These are phyloP conservation scores for Synergus gifuensis DNA, from an alignment of 2,888 invertebrate genomes.

Conservation along the genomic window DNA sequence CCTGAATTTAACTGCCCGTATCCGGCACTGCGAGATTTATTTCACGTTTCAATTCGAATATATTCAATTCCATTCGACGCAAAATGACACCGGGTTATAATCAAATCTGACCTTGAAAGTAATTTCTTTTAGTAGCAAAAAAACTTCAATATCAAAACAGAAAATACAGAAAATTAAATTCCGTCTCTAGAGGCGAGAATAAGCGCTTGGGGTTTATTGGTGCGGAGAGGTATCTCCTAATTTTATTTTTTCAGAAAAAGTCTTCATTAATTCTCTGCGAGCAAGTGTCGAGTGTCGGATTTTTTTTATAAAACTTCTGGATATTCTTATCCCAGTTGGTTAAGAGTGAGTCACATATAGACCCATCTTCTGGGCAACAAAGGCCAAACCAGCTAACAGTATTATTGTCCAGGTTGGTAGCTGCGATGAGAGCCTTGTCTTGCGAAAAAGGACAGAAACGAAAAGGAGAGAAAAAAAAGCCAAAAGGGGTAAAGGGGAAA, in stretches of 20 bases:
- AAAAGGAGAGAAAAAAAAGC: slow-evolving; percentile 39
- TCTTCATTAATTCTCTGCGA: slow-evolving; percentile 6
- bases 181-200: background rate
- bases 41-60: slow-evolving; percentile 25
- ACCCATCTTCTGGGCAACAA: slow-evolving; percentile 53
- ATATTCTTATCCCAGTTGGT: background rate
- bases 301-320: slow-evolving; percentile 4
- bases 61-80: background rate
- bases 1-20: slow-evolving; percentile 2
- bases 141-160: background rate
- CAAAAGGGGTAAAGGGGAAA: slow-evolving; percentile 17
- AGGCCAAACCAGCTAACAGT: slow-evolving; percentile 44
- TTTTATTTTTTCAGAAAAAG: slow-evolving; percentile 32
- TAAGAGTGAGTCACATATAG: slow-evolving; percentile 2
- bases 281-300: background rate
- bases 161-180: background rate
- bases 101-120: slow-evolving; percentile 21
- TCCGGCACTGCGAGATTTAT: slow-evolving; percentile 21
- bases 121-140: slow-evolving; percentile 14
- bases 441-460: slow-evolving; percentile 33
- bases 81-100: background rate
- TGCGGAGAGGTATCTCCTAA: background rate
- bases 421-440: slow-evolving; percentile 47
- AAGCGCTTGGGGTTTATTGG: background rate
- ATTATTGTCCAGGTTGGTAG: slow-evolving; percentile 18